These are phyloP conservation scores for Hormaphis cornu DNA, from an alignment of 1,140 invertebrate species.

Conservation along the genomic window DNA sequence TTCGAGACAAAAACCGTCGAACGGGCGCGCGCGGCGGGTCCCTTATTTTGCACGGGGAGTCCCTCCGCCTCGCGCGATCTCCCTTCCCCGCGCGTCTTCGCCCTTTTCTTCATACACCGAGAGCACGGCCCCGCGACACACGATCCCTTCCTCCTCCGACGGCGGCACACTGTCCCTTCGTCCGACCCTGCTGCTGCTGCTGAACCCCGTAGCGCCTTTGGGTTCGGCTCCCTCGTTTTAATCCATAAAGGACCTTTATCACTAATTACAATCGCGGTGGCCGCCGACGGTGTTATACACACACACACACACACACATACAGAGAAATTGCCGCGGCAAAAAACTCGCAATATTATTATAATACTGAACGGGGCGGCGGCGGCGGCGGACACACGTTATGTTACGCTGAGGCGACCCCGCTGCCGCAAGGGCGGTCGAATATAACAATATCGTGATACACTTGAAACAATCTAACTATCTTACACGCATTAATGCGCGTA, in stretches of 20 bases:
- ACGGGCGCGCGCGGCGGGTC: background rate
- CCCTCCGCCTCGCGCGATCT: background rate
- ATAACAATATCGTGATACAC: background rate
- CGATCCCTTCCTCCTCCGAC: background rate
- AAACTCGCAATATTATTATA: conserved; percentile 11
- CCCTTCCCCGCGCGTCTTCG: background rate
- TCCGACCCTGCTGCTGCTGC: too few relatives aligned
- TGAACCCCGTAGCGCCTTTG: too few relatives aligned
- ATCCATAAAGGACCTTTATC: conserved; percentile 30
- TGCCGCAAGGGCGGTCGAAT: too few relatives aligned
- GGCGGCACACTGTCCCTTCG: too few relatives aligned
- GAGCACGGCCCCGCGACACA: too few relatives aligned
- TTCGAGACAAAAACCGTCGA: conserved; percentile 32
- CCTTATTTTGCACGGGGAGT: too few relatives aligned
- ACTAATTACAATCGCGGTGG: conserved; percentile 29
- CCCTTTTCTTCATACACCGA: conserved; percentile 29
- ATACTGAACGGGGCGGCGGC: background rate
- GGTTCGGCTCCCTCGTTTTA: conserved; percentile 12
- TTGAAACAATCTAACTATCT: too few relatives aligned
- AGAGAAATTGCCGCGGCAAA: too few relatives aligned
- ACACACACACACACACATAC: background rate
- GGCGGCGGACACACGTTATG: background rate
- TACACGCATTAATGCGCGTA: background rate
- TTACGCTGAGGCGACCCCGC: background rate
- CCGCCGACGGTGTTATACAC: background rate